Base-by-base conservation (phyloP, 2,888 invertebrate species). In the Seira musarum region DNA sequence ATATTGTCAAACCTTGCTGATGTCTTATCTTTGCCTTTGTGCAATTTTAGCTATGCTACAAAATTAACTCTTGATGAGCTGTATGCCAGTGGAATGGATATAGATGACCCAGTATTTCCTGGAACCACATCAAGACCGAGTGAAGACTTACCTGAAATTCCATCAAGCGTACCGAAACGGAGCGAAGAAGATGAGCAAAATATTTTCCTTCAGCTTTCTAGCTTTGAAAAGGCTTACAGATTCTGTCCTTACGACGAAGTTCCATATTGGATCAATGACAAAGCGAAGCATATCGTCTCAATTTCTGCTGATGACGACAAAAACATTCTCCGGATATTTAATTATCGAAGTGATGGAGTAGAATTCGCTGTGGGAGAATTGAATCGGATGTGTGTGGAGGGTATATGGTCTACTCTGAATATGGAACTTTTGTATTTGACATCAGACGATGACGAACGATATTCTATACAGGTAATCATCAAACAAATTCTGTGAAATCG, bases 371-470 rank as follows among this genome's bases (percentile, higher is more conserved):
- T 87, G 0, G 87, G 85, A 0, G 79, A 82, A 70, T 17, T 87
- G 24, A 82, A 76, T 10, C 71, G 86, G 88, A 30, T 61, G 35
- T 77, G 81, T 60, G 82, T 85, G 1, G 85, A 87, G 71, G 89
- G 89, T 0, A 88, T 90, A 85, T 90, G 90, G 90, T 88, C 89
- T n/a, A 89, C 89, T 82, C 88, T 90, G 30, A 88, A 88, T 74
- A 87, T 89, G 49, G 90, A 90, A 86, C 87, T 90, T 25, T 87
- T 90, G 35, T 90, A 90, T 86, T 87, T 90, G 84, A 90, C 90
- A 65, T 90, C 90, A 78, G 90, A 90, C 84, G 90, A 90, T 84
- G 90, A 90, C 85, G 90, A 90, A 83, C 87, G 90, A 57, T 90
- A 90, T 88, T 89, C 89, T 79, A 90, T 90, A 72, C 88, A 88